Evolutionary conservation across 2,113 vertebrate genomes (phyloP).

Genomic region (Sinocyclocheilus grahami): DNA sequence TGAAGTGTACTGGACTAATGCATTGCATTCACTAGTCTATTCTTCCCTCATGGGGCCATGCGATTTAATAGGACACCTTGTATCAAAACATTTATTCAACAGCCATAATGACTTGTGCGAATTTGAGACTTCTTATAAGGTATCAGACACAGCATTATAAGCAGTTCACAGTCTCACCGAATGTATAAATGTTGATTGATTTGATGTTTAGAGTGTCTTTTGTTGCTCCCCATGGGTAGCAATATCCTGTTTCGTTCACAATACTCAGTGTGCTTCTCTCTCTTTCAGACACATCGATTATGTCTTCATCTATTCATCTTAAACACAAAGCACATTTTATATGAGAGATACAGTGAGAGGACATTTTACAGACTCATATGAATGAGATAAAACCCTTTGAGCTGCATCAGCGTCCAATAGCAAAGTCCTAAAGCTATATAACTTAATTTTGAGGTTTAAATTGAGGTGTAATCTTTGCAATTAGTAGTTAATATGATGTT

Average conservation of each 20-base stretch:
- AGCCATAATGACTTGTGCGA: not conserved
- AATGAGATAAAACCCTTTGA: not conserved
- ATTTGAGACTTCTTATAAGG: conserved; percentile 3
- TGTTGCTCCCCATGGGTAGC: conserved; percentile 12
- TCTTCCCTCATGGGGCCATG: not conserved
- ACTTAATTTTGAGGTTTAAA: not conserved
- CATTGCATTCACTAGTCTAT: not conserved
- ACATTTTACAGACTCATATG: conserved; percentile 8
- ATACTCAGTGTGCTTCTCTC: conserved; percentile 11
- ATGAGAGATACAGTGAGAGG: not conserved
- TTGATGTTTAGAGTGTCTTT: conserved; percentile 35
- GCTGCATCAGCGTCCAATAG: not conserved
- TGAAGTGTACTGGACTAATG: not conserved
- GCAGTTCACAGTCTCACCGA: not conserved
- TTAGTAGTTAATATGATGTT: not conserved
- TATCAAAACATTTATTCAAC: conserved; percentile 18
- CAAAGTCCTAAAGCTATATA: not conserved
- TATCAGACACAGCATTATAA: conserved; percentile 12
- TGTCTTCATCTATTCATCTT: conserved; percentile 20
- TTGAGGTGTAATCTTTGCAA: not conserved
- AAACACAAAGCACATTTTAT: conserved; percentile 23
- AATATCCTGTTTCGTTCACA: conserved; percentile 35
- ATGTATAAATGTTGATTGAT: conserved; percentile 51
- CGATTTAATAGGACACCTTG: not conserved
- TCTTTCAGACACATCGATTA: conserved; percentile 27